phyloP scores from a whole-genome alignment of 1,140 invertebrate species.

The Macrobrachium nipponense region DNA sequence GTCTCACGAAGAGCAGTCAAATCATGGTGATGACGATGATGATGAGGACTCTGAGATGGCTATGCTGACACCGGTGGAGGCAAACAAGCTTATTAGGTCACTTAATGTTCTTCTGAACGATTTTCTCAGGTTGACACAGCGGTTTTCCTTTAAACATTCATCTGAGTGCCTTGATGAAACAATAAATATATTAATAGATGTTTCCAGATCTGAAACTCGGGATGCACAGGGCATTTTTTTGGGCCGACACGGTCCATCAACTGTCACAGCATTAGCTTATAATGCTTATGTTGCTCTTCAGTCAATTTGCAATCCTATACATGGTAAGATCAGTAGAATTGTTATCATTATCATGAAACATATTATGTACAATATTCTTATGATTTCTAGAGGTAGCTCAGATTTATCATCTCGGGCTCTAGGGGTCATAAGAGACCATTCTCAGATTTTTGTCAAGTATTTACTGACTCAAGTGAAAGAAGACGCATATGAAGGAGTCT shows the following conservation, averaged over 20 bases:
- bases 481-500: conserved; percentile 67
- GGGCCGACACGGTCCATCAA: conserved; percentile 62
- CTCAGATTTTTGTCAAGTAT: conserved; percentile 71
- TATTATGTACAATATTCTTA: conserved; percentile 70
- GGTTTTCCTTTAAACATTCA: conserved; percentile 71
- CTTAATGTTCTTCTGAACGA: conserved; percentile 70
- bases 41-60: conserved; percentile 65
- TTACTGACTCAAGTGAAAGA: conserved; percentile 69
- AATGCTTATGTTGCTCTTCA: conserved; percentile 71
- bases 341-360: conserved; percentile 71
- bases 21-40: conserved; percentile 64
- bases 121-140: conserved; percentile 69
- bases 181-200: conserved; percentile 70
- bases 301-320: conserved; percentile 70
- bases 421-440: conserved; percentile 70
- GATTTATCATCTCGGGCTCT: conserved; percentile 69
- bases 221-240: conserved; percentile 64
- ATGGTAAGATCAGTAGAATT: conserved; percentile 70
- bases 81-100: conserved; percentile 59
- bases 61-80: conserved; percentile 56
- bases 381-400: conserved; percentile 67
- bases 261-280: conserved; percentile 68
- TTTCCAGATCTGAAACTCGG: conserved; percentile 71
- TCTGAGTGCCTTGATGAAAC: conserved; percentile 70
- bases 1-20: conserved; percentile 35